These are phyloP conservation scores for Leptopilina syphax DNA, from an alignment of 2,888 invertebrate genomes.

Conservation along the genomic window DNA sequence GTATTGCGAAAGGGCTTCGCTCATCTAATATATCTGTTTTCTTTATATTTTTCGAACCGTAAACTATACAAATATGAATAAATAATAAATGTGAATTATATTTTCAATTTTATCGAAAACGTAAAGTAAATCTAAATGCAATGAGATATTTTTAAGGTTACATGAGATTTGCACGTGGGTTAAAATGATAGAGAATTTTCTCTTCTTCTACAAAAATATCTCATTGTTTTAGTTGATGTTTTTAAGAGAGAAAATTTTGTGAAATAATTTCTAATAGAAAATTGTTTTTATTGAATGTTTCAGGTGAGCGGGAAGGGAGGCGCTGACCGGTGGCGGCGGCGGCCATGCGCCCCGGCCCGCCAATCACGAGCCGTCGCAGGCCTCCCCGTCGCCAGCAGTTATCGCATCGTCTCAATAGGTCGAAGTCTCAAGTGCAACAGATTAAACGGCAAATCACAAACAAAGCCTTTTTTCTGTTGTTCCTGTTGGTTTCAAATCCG, in stretches of 20 bases:
- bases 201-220: not conserved
- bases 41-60: not conserved
- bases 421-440: slow-evolving; percentile 42
- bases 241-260: not conserved
- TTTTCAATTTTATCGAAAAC: too few species aligned
- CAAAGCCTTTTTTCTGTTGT: slow-evolving; percentile 68
- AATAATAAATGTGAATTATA: not conserved
- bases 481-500: slow-evolving; percentile 67
- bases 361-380: slow-evolving; percentile 78
- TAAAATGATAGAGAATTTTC: too few species aligned
- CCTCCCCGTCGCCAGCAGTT: slow-evolving; percentile 74
- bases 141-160: too few species aligned
- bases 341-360: slow-evolving; percentile 82
- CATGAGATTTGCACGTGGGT: too few species aligned
- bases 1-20: slow-evolving; percentile 23
- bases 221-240: not conserved
- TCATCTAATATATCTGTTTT: slow-evolving; percentile 20
- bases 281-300: slow-evolving; percentile 34
- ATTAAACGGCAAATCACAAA: slow-evolving; percentile 45
- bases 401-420: slow-evolving; percentile 50
- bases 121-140: too few species aligned
- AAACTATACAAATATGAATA: not conserved
- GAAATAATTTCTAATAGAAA: not conserved
- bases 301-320: slow-evolving; percentile 68
- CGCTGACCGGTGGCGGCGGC: slow-evolving; percentile 78